Base-by-base conservation (phyloP, 2,113 vertebrate genomes). In the Callipepla californica region DNA sequence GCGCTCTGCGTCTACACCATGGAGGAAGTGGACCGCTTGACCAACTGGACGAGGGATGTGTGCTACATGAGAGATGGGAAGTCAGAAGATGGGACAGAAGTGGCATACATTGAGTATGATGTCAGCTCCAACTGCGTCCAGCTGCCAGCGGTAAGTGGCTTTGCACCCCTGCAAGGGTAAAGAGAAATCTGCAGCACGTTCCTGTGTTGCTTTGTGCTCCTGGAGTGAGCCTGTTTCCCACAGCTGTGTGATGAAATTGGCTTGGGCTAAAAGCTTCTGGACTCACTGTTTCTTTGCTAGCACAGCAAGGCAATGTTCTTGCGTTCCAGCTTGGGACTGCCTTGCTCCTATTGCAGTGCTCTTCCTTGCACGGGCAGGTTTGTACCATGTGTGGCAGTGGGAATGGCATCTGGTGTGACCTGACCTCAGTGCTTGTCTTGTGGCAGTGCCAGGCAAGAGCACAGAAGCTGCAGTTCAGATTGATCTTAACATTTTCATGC, bases 71-170 rank as follows among this genome's bases (percentile, higher is more conserved):
- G 98, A 79, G 98, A 98, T 65, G 99, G 99, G 9, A 98, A 87
- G n/a, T 90, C 96, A 3, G 98, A 98, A 48, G 97, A 97, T 2
- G 98, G 98, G 38, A 34, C n/a, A 1, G 98, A 99, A 93, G 98
- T 98, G 10, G 99, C 99, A 2, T 99, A 99, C 96, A 99, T 99
- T 1, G 99, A 99, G 83, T 99, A 99, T 0, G 99, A 99, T 14
- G 99, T 99, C 96, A 99, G 98, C 67, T 99, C 99, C 38, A 98
- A 98, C 97, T 99, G 99, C 11, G 98, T 98, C 73, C 98, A 98
- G 96, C 98, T 99, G 81, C 99, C 99, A 2, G 98, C 97, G 94
- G 99, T 99, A 95, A 99, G 99, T 96, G 30, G 32, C 17, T 87
- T 80, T 69, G 70, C 30, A 10, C 57, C 57, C 78, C 36, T 69